phyloP scores from a whole-genome alignment of 2,888 invertebrate genomes.

The Eupithecia insigniata region DNA sequence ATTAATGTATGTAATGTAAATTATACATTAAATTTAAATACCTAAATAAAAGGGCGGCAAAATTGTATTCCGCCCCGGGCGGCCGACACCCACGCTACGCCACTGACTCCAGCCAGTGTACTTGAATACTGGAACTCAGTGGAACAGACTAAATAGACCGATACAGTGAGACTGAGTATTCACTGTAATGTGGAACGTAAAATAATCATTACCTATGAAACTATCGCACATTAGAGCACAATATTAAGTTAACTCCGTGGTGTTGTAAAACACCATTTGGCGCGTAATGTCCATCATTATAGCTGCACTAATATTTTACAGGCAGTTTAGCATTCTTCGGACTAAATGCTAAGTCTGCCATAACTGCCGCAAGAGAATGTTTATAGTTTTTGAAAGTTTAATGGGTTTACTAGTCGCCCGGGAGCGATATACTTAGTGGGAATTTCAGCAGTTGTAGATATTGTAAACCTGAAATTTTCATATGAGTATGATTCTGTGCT shows the following conservation, averaged over 20 bases:
- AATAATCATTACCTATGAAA: not conserved
- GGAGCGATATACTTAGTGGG: not conserved
- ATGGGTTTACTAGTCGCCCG: not conserved
- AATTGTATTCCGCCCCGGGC: no score
- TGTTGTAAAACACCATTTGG: slow-evolving; percentile 1
- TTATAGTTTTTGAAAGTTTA: slow-evolving; percentile 3
- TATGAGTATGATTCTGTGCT: no score
- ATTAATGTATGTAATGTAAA: no score
- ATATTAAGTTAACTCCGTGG: not conserved
- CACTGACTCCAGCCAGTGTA: no score
- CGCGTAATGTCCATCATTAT: slow-evolving; percentile 14
- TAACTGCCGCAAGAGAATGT: not conserved
- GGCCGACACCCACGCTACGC: no score
- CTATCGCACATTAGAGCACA: not conserved
- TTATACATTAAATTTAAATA: no score
- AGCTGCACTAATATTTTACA: slow-evolving; percentile 17
- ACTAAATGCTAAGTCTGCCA: slow-evolving; percentile 7
- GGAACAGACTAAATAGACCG: not conserved
- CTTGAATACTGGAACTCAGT: not conserved
- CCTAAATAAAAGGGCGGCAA: no score
- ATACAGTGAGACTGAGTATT: not conserved
- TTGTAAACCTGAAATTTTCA: no score
- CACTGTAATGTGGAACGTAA: not conserved
- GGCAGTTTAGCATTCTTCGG: slow-evolving; percentile 3
- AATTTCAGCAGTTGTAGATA: not conserved